Evolutionary conservation across 2,113 vertebrate genomes (phyloP), one percentile per base, ranked within the genome.

Genomic region (Himantopus leucocephalus): DNA sequence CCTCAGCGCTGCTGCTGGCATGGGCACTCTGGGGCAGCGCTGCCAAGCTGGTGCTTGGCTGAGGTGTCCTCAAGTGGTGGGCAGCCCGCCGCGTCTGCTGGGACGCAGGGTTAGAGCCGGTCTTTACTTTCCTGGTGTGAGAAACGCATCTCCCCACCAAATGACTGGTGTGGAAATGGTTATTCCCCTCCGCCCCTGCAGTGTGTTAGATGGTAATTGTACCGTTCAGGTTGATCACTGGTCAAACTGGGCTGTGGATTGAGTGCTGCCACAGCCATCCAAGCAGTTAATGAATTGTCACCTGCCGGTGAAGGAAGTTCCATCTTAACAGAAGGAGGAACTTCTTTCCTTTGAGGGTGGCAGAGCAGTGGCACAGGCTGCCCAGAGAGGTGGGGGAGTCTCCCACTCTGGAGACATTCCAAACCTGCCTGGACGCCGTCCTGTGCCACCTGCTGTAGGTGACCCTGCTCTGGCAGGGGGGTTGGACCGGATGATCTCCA

Each of bases 161-260:
- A 5, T 2, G 24, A 10, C 12, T 4, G 0, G 10, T 0, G 12
- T 20, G 37, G 63, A 15, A 37, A 20, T 39, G 0, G 13, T 5
- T 12, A 15, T 37, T 30, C 3, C 2, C 12, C 26, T 19, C 45
- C 45, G 8, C 45, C 45, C 45, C 45, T 19, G 18, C 48, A 1
- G 17, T 1, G 19, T 1, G 13, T 39, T 21, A 6, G 35, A 4
- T 3, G 11, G 45, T 5, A 26, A 18, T 14, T 14, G 60, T 2
- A 26, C 8, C 0, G 9, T 9, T 62, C 0, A 2, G 5, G 43
- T 3, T 5, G 32, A 14, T 13, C 18, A 0, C 27, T 5, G n/a
- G 19, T 37, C 15, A 13, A 24, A 4, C 34, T 2, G 14, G 4
- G 10, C 14, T 4, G 16, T 4, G 43, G 23, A 2, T 5, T 0